These are phyloP conservation scores for Drosophila rhopaloa DNA, from an alignment of 1,140 invertebrate species.

Conservation along the genomic window DNA sequence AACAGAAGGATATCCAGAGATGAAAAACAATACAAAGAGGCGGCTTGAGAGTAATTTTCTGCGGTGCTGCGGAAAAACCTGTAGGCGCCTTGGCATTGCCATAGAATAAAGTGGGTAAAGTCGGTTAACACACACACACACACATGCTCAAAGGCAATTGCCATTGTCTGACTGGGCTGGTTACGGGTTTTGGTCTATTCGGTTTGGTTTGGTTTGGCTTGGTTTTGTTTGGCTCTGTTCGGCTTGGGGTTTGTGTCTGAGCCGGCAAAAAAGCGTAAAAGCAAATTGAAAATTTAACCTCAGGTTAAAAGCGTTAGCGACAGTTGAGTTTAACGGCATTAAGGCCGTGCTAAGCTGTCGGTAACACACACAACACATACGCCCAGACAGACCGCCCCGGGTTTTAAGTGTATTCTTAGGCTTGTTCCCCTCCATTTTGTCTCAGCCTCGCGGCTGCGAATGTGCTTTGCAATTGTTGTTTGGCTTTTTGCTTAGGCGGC, in stretches of 20 bases:
- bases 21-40: constrained; percentile 56
- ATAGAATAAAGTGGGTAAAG: constrained; percentile 41
- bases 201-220: constrained; percentile 7
- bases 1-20: constrained; percentile 15
- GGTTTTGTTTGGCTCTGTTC: constrained; percentile 24
- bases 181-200: constrained; percentile 15
- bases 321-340: constrained; percentile 82
- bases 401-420: constrained; percentile 39
- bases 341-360: constrained; percentile 79
- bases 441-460: constrained; percentile 48
- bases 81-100: constrained; percentile 54
- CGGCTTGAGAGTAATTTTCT: constrained; percentile 72
- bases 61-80: constrained; percentile 63
- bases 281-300: constrained; percentile 84
- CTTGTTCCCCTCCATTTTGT: constrained; percentile 29
- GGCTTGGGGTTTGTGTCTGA: constrained; percentile 41
- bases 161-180: constrained; percentile 45
- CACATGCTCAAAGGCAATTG: constrained; percentile 41
- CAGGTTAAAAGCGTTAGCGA: constrained; percentile 81
- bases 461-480: constrained; percentile 70
- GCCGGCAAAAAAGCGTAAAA: constrained; percentile 56
- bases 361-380: constrained; percentile 49
- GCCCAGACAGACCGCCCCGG: constrained; percentile 33
- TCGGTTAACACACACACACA: constrained; percentile 51
- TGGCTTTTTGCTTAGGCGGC: constrained; percentile 43